Evolutionary conservation across 2,113 vertebrate species (phyloP), one percentile per base, ranked within the genome.

Genomic region (Oxyura jamaicensis): DNA sequence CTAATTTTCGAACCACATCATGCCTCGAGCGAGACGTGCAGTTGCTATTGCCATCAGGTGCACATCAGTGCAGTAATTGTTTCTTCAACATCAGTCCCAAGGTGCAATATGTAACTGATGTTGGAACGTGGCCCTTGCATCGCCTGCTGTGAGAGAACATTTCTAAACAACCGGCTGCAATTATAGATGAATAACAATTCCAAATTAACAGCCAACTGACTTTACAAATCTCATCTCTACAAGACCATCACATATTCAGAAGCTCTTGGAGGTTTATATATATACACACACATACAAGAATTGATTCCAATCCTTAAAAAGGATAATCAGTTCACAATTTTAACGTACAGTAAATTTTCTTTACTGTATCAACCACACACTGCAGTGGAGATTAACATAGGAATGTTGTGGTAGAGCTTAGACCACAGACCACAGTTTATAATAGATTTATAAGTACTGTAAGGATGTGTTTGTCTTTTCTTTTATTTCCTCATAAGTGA

Each of bases 401-500:
- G 94, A 95, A 4, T 41, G 72, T 55, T 91, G 91, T 60, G 19
- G 16, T 89, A 87, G 95, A 95, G 91, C 41, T 16, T 22, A 93
- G 88, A 56, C 60, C 76, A 74, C 65, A 66, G 75, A 56, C 60
- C 76, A 74, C 65, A 69, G 75, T 97, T 97, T 96, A 77, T 87
- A 97, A 95, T 42, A 98, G 98, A 98, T 98, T 98, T 98, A 96
- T 95, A 98, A 97, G 96, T 90, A 86, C 68, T 85, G 79, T 69
- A 91, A 89, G 86, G 96, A 97, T 94, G 97, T 96, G 97, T 97
- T 97, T 98, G 96, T 96, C 96, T 96, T 97, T 96, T 95, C 91
- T 82, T 92, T 94, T 95, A 96, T 95, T 95, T 96, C 86, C 94
- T 97, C 95, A 56, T 98, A 98, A 98, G 97, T 39, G 65, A 97